Evolutionary conservation across 2,113 vertebrate species (phyloP).

Genomic region (Leptocoma aspasia): DNA sequence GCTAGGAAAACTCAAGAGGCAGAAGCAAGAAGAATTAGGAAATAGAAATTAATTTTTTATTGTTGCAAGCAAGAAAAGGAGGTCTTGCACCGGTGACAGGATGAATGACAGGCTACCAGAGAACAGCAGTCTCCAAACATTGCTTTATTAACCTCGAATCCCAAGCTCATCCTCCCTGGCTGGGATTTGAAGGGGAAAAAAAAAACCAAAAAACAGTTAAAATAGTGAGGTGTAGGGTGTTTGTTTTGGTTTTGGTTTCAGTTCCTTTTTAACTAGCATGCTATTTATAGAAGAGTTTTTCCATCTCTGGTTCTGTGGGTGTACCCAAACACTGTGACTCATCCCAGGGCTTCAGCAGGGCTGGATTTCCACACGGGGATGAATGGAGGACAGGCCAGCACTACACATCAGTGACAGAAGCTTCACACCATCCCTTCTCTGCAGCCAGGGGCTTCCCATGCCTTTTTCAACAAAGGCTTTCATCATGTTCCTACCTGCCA

Average conservation of each 20-base stretch:
- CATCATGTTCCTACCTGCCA: not conserved
- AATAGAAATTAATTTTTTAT: not conserved
- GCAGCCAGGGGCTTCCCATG: not conserved
- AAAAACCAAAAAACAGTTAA: not conserved
- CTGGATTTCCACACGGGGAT: fast-evolving
- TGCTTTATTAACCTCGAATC: not conserved
- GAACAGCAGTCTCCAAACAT: not conserved
- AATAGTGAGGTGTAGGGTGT: not conserved
- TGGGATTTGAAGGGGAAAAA: fast-evolving
- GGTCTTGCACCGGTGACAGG: not conserved
- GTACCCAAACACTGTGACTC: not conserved
- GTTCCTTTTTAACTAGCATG: not conserved
- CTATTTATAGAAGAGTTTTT: not conserved
- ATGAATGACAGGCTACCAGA: not conserved
- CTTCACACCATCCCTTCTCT: not conserved
- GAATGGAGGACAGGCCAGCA: not conserved
- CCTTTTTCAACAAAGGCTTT: not conserved
- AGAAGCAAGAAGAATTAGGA: not conserved
- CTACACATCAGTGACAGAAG: not conserved
- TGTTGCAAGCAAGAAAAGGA: not conserved
- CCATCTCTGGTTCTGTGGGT: not conserved
- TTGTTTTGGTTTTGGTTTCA: not conserved
- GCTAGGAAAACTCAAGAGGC: not conserved
- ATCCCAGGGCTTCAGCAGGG: not conserved
- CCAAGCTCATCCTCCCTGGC: not conserved